Evolutionary conservation across 1,140 invertebrate species (phyloP).

Genomic region (Dinothrombium tinctorium): DNA sequence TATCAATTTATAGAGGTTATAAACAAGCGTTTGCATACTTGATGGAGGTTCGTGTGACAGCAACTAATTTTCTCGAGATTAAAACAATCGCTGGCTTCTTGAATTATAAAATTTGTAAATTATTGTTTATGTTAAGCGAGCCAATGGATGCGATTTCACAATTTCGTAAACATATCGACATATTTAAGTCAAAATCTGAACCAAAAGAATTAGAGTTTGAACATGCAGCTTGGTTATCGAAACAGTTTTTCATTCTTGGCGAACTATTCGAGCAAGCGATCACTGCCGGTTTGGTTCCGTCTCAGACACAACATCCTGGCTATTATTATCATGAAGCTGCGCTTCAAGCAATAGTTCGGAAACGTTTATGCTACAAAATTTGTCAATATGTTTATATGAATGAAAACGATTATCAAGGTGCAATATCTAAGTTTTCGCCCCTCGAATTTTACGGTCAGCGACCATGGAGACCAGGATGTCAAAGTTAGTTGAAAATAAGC

Average conservation of each 20-base stretch:
- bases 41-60: slow-evolving; percentile 57
- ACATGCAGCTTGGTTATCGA: slow-evolving; percentile 86
- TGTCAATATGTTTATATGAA: too few relatives aligned
- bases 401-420: too few relatives aligned
- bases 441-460: slow-evolving; percentile 86
- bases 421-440: too few relatives aligned
- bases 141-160: slow-evolving; percentile 81
- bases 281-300: slow-evolving; percentile 55
- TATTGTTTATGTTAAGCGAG: slow-evolving; percentile 63
- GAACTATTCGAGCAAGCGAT: slow-evolving; percentile 88
- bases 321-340: slow-evolving; percentile 88
- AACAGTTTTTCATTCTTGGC: slow-evolving; percentile 58
- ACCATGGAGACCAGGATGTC: slow-evolving; percentile 50
- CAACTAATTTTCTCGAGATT: slow-evolving; percentile 74
- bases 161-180: slow-evolving; percentile 69
- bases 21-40: slow-evolving; percentile 71
- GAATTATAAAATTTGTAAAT: slow-evolving; percentile 69
- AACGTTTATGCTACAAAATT: too few relatives aligned
- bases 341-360: slow-evolving; percentile 42
- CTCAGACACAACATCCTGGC: slow-evolving; percentile 85
- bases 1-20: slow-evolving; percentile 44
- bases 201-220: slow-evolving; percentile 72
- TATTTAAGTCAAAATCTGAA: slow-evolving; percentile 45
- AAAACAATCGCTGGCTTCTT: slow-evolving; percentile 82
- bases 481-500: not conserved